Evolutionary conservation across 2,113 vertebrate species (phyloP), one percentile per base, ranked within the genome.

Genomic region (Dermatemys mawii): DNA sequence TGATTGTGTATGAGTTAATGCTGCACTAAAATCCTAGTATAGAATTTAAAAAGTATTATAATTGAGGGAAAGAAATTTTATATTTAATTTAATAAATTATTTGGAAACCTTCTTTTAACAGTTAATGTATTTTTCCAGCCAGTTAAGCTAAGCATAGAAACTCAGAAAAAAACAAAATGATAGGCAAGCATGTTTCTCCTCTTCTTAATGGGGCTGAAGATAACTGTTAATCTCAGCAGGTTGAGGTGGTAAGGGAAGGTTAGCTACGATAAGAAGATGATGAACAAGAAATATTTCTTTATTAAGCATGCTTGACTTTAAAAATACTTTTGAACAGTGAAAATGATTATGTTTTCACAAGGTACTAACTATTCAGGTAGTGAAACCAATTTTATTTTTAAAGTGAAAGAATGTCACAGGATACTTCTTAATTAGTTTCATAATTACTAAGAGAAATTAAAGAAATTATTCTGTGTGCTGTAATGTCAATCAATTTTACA

Each of bases 391-490:
- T 97, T 97, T 96, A 93, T 95, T 95, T 97, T 96, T 92, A 86
- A 96, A 97, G 93, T 95, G 91, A 96, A 55, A n/a, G 38, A 67
- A 89, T 82, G 83, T 5, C 92, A 94, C 38, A 79, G 92, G 87
- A 80, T 96, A 93, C 93, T 95, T 96, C 91, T 96, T 97, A 96
- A 98, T 97, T 97, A 97, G 97, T 96, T 96, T 96, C 27, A 11
- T 88, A 94, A 96, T 94, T 95, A 96, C 93, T 92, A 85, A 67
- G 93, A 96, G 93, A 94, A 97, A 97, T 97, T 96, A 96, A 96
- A 97, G 94, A 35, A 70, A 93, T 92, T 96, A 93, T 90, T 93
- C 44, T 90, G 83, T 94, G 90, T 90, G 81, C 24, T 89, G 87
- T 92, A 96, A 97, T 97, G 97, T 96, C 95, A 95, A 97, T 97